These are phyloP conservation scores for Dolichallabes microphthalmus DNA, from an alignment of 2,113 vertebrate genomes.

Conservation along the genomic window DNA sequence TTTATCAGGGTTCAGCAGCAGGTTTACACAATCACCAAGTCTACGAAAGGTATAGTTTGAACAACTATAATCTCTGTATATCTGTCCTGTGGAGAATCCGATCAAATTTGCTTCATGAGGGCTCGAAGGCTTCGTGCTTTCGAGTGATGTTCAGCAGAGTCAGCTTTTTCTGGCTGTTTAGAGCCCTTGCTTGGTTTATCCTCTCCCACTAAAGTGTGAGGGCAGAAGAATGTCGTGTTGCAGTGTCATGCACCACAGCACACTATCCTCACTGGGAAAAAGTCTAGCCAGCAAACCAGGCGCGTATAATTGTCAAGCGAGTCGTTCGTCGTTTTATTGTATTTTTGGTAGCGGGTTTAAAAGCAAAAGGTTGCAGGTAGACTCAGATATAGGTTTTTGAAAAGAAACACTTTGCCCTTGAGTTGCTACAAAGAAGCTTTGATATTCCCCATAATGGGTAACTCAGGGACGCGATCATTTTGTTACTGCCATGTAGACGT, in stretches of 20 bases:
- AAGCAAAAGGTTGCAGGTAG: neutral
- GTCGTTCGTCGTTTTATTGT: neutral
- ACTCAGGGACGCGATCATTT: neutral
- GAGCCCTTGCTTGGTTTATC: constrained; percentile 37
- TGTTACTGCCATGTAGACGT: neutral
- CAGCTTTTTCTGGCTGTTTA: constrained; percentile 23
- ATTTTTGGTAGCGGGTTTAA: constrained; percentile 25
- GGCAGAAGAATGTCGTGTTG: constrained; percentile 49
- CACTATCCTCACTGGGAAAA: constrained; percentile 38
- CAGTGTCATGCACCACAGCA: constrained; percentile 39
- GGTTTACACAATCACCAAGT: neutral
- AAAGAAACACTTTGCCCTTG: neutral
- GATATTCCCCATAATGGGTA: neutral
- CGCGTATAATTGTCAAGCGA: constrained; percentile 33
- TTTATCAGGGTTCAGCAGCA: neutral
- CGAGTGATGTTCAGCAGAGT: neutral
- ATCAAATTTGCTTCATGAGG: neutral
- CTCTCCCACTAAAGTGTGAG: constrained; percentile 51
- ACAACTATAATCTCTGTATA: neutral
- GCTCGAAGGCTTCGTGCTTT: neutral
- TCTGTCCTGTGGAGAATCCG: neutral
- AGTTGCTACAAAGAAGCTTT: neutral
- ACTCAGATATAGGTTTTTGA: neutral
- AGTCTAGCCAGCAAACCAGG: constrained; percentile 27
- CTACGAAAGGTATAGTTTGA: neutral